A percentile compares a stretch with the other conserved stretches of the same genome.
Evolutionary conservation across 1,140 invertebrate species (phyloP).

Genomic region (Heliothis subflexa): DNA sequence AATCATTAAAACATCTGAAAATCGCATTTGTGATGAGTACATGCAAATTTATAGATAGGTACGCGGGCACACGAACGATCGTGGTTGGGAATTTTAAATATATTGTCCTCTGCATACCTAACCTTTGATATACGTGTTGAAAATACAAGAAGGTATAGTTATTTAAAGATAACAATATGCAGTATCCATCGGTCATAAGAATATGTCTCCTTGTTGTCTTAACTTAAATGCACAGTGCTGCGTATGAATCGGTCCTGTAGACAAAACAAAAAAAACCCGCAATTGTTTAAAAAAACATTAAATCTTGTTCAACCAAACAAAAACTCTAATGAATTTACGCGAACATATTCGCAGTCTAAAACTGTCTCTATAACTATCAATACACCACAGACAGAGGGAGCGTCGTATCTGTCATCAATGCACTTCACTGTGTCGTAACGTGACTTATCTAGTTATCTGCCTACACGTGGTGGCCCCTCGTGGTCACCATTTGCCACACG

Average conservation of each 20-base stretch:
- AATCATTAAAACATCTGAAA: constrained; percentile 27
- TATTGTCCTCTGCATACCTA: constrained; percentile 2
- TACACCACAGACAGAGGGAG: not conserved
- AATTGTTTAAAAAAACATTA: not conserved
- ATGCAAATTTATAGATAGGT: constrained; percentile 33
- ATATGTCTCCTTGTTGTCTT: not conserved
- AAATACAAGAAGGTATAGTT: not conserved
- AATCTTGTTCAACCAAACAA: too few species aligned
- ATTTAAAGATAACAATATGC: too few species aligned
- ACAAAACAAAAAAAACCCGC: not conserved
- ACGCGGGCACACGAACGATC: constrained; percentile 33
- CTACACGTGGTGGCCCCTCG: not conserved
- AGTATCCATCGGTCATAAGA: not conserved
- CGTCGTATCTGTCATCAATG: not conserved
- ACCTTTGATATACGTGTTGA: not conserved
- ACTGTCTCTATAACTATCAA: not conserved
- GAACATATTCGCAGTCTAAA: not conserved
- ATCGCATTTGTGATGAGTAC: constrained; percentile 20
- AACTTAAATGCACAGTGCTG: not conserved
- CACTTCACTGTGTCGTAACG: not conserved
- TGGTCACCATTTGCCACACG: constrained; percentile 1
- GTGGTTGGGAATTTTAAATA: constrained; percentile 44
- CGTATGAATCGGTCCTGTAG: not conserved
- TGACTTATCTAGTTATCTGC: constrained; percentile 23
- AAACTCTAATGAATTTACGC: not conserved